These are phyloP conservation scores for Scytalopus superciliaris DNA, from an alignment of 2,113 vertebrate genomes.

Conservation along the genomic window DNA sequence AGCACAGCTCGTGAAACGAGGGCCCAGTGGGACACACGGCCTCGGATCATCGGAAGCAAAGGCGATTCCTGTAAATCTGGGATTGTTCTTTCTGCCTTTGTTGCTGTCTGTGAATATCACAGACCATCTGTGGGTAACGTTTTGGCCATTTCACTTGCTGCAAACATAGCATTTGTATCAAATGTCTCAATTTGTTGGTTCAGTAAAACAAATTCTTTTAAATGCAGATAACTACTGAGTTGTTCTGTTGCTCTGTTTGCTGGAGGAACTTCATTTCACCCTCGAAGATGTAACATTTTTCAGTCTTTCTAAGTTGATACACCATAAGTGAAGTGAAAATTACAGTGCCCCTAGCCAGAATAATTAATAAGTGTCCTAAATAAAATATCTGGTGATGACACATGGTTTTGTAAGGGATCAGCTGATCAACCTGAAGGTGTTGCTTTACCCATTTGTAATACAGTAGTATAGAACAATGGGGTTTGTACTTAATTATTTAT, in stretches of 20 bases:
- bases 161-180: background rate
- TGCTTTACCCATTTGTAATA: slow-evolving; percentile 42
- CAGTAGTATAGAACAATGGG: background rate
- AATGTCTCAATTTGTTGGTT: background rate
- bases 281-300: background rate
- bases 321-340: background rate
- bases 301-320: background rate
- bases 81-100: background rate
- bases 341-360: background rate
- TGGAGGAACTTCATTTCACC: background rate
- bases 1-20: background rate
- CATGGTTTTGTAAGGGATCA: background rate
- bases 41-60: background rate
- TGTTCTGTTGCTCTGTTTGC: background rate
- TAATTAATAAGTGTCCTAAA: background rate
- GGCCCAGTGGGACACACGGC: background rate
- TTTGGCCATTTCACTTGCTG: background rate
- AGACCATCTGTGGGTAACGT: background rate
- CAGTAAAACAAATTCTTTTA: background rate
- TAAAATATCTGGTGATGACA: background rate
- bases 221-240: background rate
- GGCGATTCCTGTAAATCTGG: background rate
- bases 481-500: slow-evolving; percentile 70
- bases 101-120: background rate
- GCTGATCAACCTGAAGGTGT: background rate